Base-by-base conservation (phyloP, 2,113 vertebrate species). In the Clarias macrocephalus region DNA sequence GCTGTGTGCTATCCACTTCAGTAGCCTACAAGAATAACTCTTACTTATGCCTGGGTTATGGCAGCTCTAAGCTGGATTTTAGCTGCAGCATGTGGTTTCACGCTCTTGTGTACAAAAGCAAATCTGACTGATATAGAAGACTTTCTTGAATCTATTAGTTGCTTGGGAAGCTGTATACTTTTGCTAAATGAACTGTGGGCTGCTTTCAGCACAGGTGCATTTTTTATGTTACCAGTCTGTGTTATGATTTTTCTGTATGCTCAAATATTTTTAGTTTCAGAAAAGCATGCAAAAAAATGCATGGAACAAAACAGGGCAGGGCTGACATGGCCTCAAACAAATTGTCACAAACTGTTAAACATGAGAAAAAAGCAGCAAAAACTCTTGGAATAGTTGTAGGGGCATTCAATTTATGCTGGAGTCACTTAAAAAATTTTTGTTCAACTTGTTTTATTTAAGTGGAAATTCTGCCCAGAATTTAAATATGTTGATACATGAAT, bases 301-400 rank as follows among this genome's bases (percentile, higher is more conserved):
- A 85, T 5, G 85, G 37, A 16, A 57, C 77, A n/a, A 87, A 82
- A 25, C 88, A 80, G 66, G 16, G 54, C 16, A 72, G 16, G 48
- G 42, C 9, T 13, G 56, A 90, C 18, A 60, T 8, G 60, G 57
- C 15, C 5, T 54, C 16, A 18, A 83, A 56, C 28, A 88, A 83
- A 23, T 52, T 70, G n/a, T 77, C 82, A 42, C 76, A 84, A n/a
- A 80, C 81, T 1, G 28, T 80, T 13, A 86, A 86, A 33, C 89
- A 85, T 65, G 92, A 93, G 10, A 73, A 76, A 2, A 93, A 93
- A 87, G 92, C 92, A 65, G 91, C 92, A 56, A 93, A 91, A 84
- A 92, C 92, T 23, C 90, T 93, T 0, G 90, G 87, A 3, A 88
- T 93, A 37, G 91, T 92, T 4, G 86, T 93, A 19, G 90, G 92